phyloP scores from a whole-genome alignment of 2,888 invertebrate genomes.

The Neoaliturus tenellus region DNA sequence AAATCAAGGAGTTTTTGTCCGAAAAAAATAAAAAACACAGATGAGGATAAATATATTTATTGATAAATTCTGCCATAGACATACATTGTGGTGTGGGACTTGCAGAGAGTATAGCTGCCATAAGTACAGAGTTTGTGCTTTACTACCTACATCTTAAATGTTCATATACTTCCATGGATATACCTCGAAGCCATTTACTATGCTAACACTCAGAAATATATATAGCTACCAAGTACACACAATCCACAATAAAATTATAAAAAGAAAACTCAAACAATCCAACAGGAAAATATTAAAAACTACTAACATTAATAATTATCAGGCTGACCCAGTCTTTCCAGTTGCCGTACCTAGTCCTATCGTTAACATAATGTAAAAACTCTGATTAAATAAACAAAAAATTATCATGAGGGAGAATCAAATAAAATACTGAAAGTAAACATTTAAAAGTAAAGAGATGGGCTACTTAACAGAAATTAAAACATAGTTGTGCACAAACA shows the following conservation, averaged over 20 bases:
- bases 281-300: conserved; percentile 11
- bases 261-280: conserved; percentile 37
- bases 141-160: conserved; percentile 19
- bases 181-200: conserved; percentile 3
- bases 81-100: conserved; percentile 2
- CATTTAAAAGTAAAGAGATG: neutral
- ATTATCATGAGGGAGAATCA: neutral
- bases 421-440: conserved; percentile 16
- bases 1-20: no score
- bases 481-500: conserved; percentile 40
- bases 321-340: conserved; percentile 49
- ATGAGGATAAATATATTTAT: conserved; percentile 27
- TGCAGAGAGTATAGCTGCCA: conserved; percentile 17
- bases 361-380: neutral
- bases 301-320: conserved; percentile 3
- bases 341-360: conserved; percentile 39
- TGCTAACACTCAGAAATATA: conserved; percentile 13
- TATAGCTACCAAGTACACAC: conserved; percentile 11
- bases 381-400: neutral
- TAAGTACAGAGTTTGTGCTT: conserved; percentile 13
- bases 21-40: neutral
- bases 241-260: neutral
- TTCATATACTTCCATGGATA: neutral
- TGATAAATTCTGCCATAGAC: conserved; percentile 14
- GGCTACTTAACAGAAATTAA: no score